Percentiles rank a stretch among this genome's conserved stretches.
These are phyloP conservation scores for Sarotherodon lohbergeri DNA, from an alignment of 2,113 vertebrate species.

Conservation along the genomic window DNA sequence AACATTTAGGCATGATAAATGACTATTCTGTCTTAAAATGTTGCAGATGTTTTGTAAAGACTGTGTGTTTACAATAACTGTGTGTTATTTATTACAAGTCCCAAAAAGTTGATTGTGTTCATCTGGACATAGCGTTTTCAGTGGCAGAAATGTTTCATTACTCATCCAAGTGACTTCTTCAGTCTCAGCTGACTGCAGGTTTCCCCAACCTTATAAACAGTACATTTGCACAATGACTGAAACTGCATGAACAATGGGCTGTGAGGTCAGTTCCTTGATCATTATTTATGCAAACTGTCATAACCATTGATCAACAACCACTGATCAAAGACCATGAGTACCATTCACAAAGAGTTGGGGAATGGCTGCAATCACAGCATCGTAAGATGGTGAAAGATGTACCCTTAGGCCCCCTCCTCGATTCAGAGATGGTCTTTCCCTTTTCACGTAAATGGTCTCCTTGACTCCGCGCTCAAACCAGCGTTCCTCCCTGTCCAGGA, in stretches of 20 bases:
- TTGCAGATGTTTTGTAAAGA: background rate
- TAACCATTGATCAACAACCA: too few relatives aligned
- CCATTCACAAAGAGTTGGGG: background rate
- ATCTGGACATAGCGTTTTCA: background rate
- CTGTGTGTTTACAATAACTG: background rate
- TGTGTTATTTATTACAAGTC: background rate
- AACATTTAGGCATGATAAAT: background rate
- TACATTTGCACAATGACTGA: background rate
- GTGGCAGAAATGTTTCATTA: background rate
- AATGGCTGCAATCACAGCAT: background rate
- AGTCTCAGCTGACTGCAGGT: background rate
- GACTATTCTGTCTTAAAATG: background rate
- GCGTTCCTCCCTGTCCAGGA: background rate
- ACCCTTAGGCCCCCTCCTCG: fast-evolving
- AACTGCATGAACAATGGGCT: background rate
- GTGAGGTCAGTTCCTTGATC: background rate
- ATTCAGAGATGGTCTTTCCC: background rate
- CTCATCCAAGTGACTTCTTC: background rate
- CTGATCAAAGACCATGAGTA: background rate
- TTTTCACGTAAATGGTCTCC: background rate
- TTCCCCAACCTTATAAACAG: background rate
- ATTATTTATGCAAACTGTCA: background rate
- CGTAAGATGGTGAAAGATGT: background rate
- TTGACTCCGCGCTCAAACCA: background rate
- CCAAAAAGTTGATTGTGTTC: background rate